phyloP scores from a whole-genome alignment of 2,797 vertebrate species.

The Myripristis jacobus region DNA sequence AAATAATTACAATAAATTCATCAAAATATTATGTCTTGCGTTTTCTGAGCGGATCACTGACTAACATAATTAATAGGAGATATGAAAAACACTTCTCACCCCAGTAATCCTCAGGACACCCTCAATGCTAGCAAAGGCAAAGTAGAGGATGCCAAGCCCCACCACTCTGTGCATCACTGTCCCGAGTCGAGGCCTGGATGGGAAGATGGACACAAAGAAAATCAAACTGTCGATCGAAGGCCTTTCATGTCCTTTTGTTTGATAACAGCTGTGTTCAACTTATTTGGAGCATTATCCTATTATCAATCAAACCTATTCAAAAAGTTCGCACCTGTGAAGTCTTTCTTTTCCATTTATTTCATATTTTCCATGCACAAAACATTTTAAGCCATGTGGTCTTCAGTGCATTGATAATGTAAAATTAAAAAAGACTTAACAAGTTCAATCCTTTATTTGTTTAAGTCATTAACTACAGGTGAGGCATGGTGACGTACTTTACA shows the following conservation, averaged over 20 bases:
- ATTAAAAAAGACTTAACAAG: too few species aligned
- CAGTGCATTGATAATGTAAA: too few species aligned
- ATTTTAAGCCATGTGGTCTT: too few species aligned
- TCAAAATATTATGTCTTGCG: too few species aligned
- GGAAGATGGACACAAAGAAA: neutral
- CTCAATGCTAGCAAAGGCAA: slow-evolving; percentile 87
- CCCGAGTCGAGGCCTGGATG: slow-evolving; percentile 87
- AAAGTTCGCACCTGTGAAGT: too few species aligned
- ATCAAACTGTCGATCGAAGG: neutral
- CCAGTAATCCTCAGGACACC: slow-evolving; percentile 88
- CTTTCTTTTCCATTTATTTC: too few species aligned
- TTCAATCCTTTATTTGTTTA: too few species aligned
- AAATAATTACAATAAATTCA: neutral
- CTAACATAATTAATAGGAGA: neutral
- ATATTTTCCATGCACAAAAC: too few species aligned
- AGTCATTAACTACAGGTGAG: neutral
- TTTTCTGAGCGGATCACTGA: neutral
- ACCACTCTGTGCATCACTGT: slow-evolving; percentile 91
- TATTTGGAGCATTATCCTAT: too few species aligned
- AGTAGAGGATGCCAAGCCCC: slow-evolving; percentile 88
- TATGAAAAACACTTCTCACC: slow-evolving; percentile 81
- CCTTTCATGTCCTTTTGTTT: too few species aligned
- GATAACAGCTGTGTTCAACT: too few species aligned
- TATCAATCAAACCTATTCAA: too few species aligned
- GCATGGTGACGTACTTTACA: slow-evolving; percentile 85